Conservation (phyloP, 2,888 invertebrate genomes). For the Eueremaeus valkanovi region DNA sequence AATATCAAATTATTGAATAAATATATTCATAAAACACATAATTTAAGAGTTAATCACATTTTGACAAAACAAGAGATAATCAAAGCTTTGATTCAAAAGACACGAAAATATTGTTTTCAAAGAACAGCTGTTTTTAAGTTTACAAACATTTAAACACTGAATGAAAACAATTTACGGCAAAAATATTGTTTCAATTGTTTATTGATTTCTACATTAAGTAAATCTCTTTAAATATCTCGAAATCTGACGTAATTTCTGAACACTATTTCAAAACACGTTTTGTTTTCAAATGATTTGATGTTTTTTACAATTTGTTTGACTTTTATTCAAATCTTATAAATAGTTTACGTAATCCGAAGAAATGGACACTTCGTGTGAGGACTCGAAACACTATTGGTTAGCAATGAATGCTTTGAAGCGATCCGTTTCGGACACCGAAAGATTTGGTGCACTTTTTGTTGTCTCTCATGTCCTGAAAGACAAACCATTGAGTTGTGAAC, state of each 20-base stretch:
- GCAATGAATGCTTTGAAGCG: constrained; percentile 2
- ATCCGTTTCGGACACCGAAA: constrained; percentile 19
- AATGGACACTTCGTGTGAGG: background rate
- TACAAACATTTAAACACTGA: background rate
- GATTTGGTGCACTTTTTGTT: constrained; percentile 16
- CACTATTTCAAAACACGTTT: no score
- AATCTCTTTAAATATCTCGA: background rate
- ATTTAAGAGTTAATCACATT: no score
- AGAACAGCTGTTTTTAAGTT: background rate
- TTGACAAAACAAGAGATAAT: no score
- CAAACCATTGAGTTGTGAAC: constrained; percentile 27
- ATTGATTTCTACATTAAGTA: background rate
- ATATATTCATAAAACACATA: no score
- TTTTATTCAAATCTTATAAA: no score
- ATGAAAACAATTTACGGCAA: background rate
- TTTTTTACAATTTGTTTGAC: no score
- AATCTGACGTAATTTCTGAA: no score
- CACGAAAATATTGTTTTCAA: background rate
- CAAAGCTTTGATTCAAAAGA: no score
- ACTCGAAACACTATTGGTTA: background rate
- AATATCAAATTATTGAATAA: no score
- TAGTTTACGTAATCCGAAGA: no score
- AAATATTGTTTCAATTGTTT: background rate
- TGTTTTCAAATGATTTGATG: no score
- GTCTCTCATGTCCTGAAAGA: constrained; percentile 22